Evolutionary conservation across 2,888 invertebrate species (phyloP).

Genomic region (Tetranychus truncatus): DNA sequence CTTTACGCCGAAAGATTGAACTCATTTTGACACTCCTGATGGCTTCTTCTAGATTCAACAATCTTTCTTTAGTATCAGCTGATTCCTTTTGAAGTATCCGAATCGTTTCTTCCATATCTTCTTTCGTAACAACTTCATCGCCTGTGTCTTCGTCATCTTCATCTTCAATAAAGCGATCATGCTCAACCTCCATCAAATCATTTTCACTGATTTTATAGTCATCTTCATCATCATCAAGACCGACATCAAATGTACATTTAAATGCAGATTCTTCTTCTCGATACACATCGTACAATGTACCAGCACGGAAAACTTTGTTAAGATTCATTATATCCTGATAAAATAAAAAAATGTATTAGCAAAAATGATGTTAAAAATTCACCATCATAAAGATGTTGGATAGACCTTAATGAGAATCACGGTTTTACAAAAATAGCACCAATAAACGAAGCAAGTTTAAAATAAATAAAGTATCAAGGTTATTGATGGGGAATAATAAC

Average conservation of each 20-base stretch:
- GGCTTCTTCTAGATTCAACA: neutral
- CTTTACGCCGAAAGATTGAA: neutral
- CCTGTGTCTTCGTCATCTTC: neutral
- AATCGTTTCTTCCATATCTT: neutral
- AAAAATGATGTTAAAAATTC: too few species aligned
- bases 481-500: too few species aligned
- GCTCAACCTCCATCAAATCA: neutral
- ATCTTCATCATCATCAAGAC: neutral
- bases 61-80: neutral
- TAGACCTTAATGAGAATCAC: too few species aligned
- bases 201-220: neutral
- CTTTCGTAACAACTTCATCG: neutral
- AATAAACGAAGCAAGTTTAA: too few species aligned
- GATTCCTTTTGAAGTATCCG: neutral
- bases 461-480: too few species aligned
- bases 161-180: neutral
- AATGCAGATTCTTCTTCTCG: neutral
- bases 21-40: neutral
- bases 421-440: too few species aligned
- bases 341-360: too few species aligned
- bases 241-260: neutral
- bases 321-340: neutral
- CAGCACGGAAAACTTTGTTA: neutral
- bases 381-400: too few species aligned
- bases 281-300: neutral